Percentiles rank a stretch among this genome's conserved stretches.
phyloP scores from a whole-genome alignment of 2,113 vertebrate species.

The Todiramphus saurophagus region DNA sequence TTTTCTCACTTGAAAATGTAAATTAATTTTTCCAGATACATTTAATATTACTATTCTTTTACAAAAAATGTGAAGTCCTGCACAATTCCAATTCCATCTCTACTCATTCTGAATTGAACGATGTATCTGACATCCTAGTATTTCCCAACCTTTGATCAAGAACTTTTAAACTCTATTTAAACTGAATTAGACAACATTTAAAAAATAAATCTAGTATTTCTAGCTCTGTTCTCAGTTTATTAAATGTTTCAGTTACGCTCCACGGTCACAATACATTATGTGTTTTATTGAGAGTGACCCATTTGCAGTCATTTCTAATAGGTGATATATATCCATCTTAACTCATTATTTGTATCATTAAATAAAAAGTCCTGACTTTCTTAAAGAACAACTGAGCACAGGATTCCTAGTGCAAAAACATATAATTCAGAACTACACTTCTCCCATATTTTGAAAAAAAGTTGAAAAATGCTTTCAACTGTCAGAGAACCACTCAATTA shows the following conservation, averaged over 20 bases:
- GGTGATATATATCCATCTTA: neutral
- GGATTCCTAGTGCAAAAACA: neutral
- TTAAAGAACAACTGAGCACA: neutral
- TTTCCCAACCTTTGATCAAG: neutral
- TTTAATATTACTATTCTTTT: neutral
- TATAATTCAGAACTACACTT: neutral
- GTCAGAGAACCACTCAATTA: neutral
- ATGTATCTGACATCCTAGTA: neutral
- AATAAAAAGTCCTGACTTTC: neutral
- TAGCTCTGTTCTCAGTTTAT: neutral
- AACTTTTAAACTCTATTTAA: neutral
- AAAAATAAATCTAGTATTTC: neutral
- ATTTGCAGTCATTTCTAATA: neutral
- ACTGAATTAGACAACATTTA: neutral
- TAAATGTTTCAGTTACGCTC: neutral
- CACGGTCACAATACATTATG: neutral
- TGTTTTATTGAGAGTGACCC: neutral
- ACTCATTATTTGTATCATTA: neutral
- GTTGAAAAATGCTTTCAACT: slow-evolving; percentile 6
- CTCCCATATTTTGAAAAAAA: neutral
- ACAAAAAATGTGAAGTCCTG: neutral
- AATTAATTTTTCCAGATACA: neutral
- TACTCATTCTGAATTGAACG: neutral
- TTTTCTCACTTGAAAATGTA: neutral
- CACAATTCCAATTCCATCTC: neutral